phyloP scores from a whole-genome alignment of 2,797 vertebrate species.

The Pangasius larnaudii region DNA sequence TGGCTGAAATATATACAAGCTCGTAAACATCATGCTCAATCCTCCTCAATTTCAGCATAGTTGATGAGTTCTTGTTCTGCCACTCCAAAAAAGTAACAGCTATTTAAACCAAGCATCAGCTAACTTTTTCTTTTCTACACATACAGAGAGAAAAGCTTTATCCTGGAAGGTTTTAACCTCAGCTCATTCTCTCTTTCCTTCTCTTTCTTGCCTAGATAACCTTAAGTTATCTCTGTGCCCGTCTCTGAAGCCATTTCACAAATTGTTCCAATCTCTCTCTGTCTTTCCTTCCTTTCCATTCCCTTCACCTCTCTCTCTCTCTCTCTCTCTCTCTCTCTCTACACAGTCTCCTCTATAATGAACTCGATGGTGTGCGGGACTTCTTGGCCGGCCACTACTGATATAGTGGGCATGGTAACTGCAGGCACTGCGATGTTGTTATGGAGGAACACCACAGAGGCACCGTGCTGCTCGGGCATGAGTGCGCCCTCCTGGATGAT shows the following conservation, averaged over 20 bases:
- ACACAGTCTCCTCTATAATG: conserved; percentile 79
- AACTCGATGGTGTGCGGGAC: conserved; percentile 79
- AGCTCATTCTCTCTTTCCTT: neutral
- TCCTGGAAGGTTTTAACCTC: conserved; percentile 25
- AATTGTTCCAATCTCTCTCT: conserved; percentile 12
- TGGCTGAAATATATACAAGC: conserved; percentile 18
- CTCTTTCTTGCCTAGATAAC: conserved; percentile 3
- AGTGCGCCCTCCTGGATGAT: conserved; percentile 70
- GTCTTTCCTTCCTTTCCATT: conserved; percentile 6
- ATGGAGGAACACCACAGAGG: conserved; percentile 80
- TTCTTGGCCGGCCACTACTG: conserved; percentile 70
- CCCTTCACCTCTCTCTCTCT: neutral
- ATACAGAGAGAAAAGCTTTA: neutral
- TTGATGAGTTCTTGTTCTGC: neutral
- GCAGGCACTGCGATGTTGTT: conserved; percentile 63
- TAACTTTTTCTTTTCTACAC: neutral
- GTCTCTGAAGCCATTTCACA: neutral
- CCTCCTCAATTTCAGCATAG: neutral
- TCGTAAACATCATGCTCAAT: neutral
- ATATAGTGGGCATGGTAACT: conserved; percentile 63
- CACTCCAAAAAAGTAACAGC: conserved; percentile 11
- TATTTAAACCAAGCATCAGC: neutral
- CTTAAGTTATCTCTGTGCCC: conserved; percentile 22
- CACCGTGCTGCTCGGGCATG: conserved; percentile 67
- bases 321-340: conserved; percentile 23